Base-by-base conservation (phyloP, 2,888 invertebrate genomes). In the Lasioglossum calceatum region DNA sequence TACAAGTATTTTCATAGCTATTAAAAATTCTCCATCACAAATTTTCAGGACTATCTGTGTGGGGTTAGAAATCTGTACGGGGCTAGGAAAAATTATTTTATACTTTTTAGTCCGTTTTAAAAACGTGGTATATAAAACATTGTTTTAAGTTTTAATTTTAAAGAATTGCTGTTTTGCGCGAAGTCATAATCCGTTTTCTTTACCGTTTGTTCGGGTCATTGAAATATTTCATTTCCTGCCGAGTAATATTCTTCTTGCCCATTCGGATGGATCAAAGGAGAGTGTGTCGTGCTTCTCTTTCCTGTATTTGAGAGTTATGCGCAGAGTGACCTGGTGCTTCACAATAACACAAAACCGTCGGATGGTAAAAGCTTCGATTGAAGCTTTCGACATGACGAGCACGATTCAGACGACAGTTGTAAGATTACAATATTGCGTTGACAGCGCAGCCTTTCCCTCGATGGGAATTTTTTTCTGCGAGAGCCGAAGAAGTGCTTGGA, bases 361-460 rank as follows among this genome's bases (percentile, higher is more conserved):
- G 47, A 50, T 47, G 14, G 47, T 32, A 39, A 61, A 36, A 39
- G 47, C 32, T 71, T 39, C 32, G 39, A 67, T 75, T 8, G 61
- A 71, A 83, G 71, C 61, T 44, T 27, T 32, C 61, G 42, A 75
- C 71, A 75, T 36, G 50, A 78, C 47, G 39, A 71, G 39, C 58
- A 12, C 78, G 47, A 71, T 42, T 61, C 47, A 42, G 47, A 61
- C 74, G 78, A 50, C 47, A 54, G 58, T 78, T 32, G 44, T 39
- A 14, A 71, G 74, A 84, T 85, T 79, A 79, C 78, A 85, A 79
- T 78, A 23, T 42, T 19, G n/a, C 78, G 58, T 78, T 27, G 74
- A 71, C 42, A 36, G 44, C 50, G n/a, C 61, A 70, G 78, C 54
- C 36, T n/a, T 64, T 67, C 70, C 71, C 42, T 79, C 75, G 70